These are phyloP conservation scores for Clostera curtula DNA, from an alignment of 2,888 invertebrate genomes.

Conservation along the genomic window DNA sequence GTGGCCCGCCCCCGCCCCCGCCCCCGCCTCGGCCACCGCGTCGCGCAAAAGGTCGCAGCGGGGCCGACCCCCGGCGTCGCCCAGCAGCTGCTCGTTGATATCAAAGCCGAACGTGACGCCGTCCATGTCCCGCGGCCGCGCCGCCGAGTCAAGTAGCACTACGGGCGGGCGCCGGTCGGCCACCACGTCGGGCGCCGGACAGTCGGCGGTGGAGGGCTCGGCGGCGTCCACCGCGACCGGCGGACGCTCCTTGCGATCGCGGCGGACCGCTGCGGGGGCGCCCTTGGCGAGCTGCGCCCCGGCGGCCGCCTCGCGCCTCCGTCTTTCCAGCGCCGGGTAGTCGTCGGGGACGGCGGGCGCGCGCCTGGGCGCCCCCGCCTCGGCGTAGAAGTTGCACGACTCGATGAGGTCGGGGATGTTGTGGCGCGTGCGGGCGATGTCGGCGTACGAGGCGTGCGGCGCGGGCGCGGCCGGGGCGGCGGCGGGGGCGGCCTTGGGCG, in stretches of 20 bases:
- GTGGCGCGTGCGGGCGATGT: conserved; percentile 79
- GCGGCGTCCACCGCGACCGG: conserved; percentile 19
- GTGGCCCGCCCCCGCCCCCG: conserved; percentile 17
- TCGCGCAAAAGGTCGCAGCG: conserved; percentile 45
- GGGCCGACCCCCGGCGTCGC: conserved; percentile 42
- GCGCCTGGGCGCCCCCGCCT: conserved; percentile 37
- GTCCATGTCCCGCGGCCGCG: conserved; percentile 68
- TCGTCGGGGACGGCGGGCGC: conserved; percentile 22
- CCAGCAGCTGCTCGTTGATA: conserved; percentile 82
- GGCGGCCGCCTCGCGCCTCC: conserved; percentile 19
- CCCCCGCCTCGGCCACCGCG: conserved; percentile 24
- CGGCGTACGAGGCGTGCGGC: conserved; percentile 83
- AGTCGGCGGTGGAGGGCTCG: conserved; percentile 43
- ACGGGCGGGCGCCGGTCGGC: conserved; percentile 79
- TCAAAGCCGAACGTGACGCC: conserved; percentile 89
- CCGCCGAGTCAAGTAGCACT: conserved; percentile 79
- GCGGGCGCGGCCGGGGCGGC: conserved; percentile 77
- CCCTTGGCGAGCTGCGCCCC: conserved; percentile 14
- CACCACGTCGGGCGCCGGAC: conserved; percentile 59
- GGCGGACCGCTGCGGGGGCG: conserved; percentile 12
- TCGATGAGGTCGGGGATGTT: conserved; percentile 71
- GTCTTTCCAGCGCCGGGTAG: conserved; percentile 30
- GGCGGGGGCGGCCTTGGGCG: conserved; percentile 51
- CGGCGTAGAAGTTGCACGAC: conserved; percentile 67
- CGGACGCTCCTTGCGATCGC: conserved; percentile 12